Evolutionary conservation across 2,797 vertebrate species (phyloP).

Genomic region (Pelochelys cantorii): DNA sequence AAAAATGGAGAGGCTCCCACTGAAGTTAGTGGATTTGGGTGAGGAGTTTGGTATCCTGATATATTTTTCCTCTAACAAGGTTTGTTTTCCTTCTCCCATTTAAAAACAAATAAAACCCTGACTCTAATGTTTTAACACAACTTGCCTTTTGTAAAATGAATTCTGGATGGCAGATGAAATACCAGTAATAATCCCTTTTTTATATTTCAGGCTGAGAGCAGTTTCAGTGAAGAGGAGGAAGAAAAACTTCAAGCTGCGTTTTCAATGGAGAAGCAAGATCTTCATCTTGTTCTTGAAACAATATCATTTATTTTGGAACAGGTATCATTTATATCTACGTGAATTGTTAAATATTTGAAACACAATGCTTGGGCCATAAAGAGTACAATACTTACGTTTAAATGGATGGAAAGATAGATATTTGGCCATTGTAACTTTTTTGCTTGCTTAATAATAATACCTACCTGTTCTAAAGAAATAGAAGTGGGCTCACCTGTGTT

Average conservation of each 20-base stretch:
- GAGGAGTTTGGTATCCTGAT: not conserved
- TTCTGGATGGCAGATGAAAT: not conserved
- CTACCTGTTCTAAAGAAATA: not conserved
- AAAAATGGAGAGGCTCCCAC: not conserved
- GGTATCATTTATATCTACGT: constrained; percentile 78
- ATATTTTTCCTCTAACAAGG: not conserved
- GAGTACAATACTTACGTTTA: not conserved
- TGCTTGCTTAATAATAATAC: not conserved
- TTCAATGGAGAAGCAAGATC: constrained; percentile 90
- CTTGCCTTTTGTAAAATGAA: not conserved
- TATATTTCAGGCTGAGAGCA: constrained; percentile 86
- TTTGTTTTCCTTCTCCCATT: constrained; percentile 8
- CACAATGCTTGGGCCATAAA: not conserved
- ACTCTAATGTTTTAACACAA: not conserved
- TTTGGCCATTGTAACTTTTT: not conserved
- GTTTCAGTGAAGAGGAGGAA: constrained; percentile 96
- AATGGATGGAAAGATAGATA: not conserved
- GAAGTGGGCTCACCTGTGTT: too few relatives aligned
- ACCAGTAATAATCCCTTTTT: constrained; percentile 18
- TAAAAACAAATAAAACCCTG: not conserved
- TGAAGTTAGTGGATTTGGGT: not conserved
- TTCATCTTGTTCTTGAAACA: constrained; percentile 91
- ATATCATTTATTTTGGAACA: constrained; percentile 95
- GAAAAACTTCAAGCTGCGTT: constrained; percentile 93
- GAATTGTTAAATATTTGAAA: not conserved